A percentile compares a stretch with the other conserved stretches of the same genome.
phyloP scores from a whole-genome alignment of 2,113 vertebrate species.

The Muntiacus muntjak region DNA sequence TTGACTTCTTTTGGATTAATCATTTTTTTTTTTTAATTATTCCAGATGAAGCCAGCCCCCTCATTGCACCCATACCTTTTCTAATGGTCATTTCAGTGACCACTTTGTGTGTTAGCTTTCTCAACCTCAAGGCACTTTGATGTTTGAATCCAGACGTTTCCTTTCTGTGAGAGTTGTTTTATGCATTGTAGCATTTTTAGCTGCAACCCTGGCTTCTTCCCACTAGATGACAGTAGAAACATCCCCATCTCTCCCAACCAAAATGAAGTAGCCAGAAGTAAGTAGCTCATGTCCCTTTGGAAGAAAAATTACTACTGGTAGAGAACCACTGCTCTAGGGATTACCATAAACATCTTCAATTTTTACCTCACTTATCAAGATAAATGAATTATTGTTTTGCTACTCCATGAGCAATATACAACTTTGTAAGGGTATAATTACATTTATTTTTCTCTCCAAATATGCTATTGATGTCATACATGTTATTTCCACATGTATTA shows the following conservation, averaged over 20 bases:
- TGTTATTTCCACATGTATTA: not conserved
- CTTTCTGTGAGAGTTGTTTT: not conserved
- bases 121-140: not conserved
- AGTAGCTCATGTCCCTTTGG: not conserved
- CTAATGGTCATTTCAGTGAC: not conserved
- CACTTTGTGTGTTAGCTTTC: not conserved
- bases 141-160: not conserved
- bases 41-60: too few relatives aligned
- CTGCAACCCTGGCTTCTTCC: not conserved
- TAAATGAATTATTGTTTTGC: not conserved
- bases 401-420: not conserved
- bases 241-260: too few relatives aligned
- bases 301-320: not conserved
- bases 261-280: not conserved
- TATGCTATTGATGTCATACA: not conserved
- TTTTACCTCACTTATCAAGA: not conserved
- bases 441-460: not conserved
- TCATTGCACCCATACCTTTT: not conserved
- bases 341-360: not conserved
- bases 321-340: not conserved
- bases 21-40: not conserved
- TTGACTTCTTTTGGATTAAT: not conserved
- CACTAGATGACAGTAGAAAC: not conserved
- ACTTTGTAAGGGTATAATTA: not conserved
- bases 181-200: not conserved